phyloP scores from a whole-genome alignment of 2,797 vertebrate genomes.

The Enteromius radiatus region DNA sequence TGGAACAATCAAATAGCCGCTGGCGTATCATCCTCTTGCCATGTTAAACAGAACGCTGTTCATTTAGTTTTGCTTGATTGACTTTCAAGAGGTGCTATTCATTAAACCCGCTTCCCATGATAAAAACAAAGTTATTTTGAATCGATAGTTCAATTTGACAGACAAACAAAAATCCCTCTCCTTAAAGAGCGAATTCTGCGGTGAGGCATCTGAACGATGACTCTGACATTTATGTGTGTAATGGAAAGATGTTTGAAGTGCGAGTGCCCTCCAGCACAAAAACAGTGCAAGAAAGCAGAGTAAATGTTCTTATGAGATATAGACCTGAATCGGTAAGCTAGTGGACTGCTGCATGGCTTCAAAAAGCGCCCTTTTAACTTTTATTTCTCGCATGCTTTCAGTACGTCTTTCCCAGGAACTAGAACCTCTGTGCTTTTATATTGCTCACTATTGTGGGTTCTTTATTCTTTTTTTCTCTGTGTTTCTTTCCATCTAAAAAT shows the following conservation, averaged over 20 bases:
- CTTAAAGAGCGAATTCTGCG: not conserved
- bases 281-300: slow-evolving; percentile 13
- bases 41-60: slow-evolving; percentile 8
- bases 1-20: slow-evolving; percentile 4
- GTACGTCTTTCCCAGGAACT: slow-evolving; percentile 22
- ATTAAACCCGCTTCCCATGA: not conserved
- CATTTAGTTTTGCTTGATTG: slow-evolving; percentile 22
- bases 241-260: slow-evolving; percentile 15
- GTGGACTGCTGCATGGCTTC: slow-evolving; percentile 7
- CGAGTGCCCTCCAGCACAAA: slow-evolving; percentile 15
- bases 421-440: slow-evolving; percentile 25
- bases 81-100: slow-evolving; percentile 22
- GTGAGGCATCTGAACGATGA: not conserved
- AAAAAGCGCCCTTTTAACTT: not conserved
- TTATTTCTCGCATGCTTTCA: slow-evolving; percentile 1
- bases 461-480: not conserved
- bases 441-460: slow-evolving; percentile 5
- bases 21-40: slow-evolving; percentile 3
- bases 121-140: not conserved
- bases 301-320: slow-evolving; percentile 9
- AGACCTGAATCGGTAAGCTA: slow-evolving; percentile 3
- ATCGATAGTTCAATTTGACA: not conserved
- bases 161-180: not conserved
- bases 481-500: slow-evolving; percentile 29
- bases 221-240: slow-evolving; percentile 18